Evolutionary conservation across 2,888 invertebrate genomes (phyloP), one percentile per base, ranked within the genome.

Genomic region (Lathronympha strigana): DNA sequence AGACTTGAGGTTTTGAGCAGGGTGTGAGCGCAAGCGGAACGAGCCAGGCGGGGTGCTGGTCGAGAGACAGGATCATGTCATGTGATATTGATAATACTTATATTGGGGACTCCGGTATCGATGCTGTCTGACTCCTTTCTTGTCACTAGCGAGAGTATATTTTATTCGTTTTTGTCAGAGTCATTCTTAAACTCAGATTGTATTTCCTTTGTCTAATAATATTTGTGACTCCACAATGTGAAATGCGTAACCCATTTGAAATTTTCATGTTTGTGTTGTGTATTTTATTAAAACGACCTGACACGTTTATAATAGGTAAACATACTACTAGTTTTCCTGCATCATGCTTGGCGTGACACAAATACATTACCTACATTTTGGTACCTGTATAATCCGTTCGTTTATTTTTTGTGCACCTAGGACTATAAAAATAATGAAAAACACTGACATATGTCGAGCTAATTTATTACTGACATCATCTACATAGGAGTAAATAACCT

Each of bases 41-140:
- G 19, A 19, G 19, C 19, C 43, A 45, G n/a, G 21, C 19, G 43
- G 21, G 55, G 28, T 31, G 31, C 19, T 31, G 43, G 17, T 28
- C 13, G 11, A 40, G 8, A 43, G 19, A n/a, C 17, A 23, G 13
- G 13, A 43, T 21, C 17, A 21, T 31, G 8, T 9, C n/a, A 57
- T 57, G n/a, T 57, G 43, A 57, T 31, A 31, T 31, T 31, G 57
- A 11, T 17, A 54, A 43, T n/a, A 40, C 8, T 25, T 40, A 25
- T 21, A 13, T 33, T 21, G 33, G 40, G 17, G n/a, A 40, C 6
- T 40, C 17, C 40, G 17, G 40, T 15, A 40, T 17, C n/a, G 15
- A 13, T 2, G 4, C 13, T 45, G 21, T 45, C 21, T 21, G 19
- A 21, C 23, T 17, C 9, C 21, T 45, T 21, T 11, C 45, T 45